Base-by-base conservation (phyloP, 2,888 invertebrate species). In the Craniophora ligustri region DNA sequence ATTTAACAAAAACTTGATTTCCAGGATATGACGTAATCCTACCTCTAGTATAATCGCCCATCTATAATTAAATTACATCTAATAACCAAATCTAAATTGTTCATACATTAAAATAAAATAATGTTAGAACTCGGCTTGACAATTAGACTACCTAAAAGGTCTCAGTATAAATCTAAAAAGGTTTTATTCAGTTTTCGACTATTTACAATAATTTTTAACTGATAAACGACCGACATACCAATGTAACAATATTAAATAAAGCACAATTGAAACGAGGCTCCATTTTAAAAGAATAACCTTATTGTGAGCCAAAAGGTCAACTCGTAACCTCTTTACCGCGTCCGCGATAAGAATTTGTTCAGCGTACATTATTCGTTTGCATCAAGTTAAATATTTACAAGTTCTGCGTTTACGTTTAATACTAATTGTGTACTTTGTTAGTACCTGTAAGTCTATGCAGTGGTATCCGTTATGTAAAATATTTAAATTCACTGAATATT, bases 341-440 rank as follows among this genome's bases (percentile, higher is more conserved):
- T 45, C 16, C 32, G 13, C 18, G 11, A 21, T 34, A 47, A 62
- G 46, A 65, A 65, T 65, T 71, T 72, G 51, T 63, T 32, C 13
- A 38, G 21, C 32, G 28, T 66, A 63, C 55, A 54, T 55, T 59
- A n/a, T n/a, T 57, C 45, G 63, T 73, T 71, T 61, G 50, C 69
- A 71, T 67, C 54, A 53, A 59, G 42, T 67, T 73, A 54, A 77
- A 77, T 76, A 78, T 80, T 78, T 69, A 76, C 67, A 66, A 74
- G 66, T 67, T 65, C 47, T 53, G 55, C 67, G 63, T 66, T 66
- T 58, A 67, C 66, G 66, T 61, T 78, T 72, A 72, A 72, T 66
- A 75, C 73, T 77, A 75, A 76, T 75, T 80, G 76, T 78, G 63
- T 75, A 66, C 67, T 74, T 73, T 71, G 73, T 67, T 63, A 46